These are phyloP conservation scores for Calcarius lapponicus DNA, from an alignment of 2,797 vertebrate species.

Conservation along the genomic window DNA sequence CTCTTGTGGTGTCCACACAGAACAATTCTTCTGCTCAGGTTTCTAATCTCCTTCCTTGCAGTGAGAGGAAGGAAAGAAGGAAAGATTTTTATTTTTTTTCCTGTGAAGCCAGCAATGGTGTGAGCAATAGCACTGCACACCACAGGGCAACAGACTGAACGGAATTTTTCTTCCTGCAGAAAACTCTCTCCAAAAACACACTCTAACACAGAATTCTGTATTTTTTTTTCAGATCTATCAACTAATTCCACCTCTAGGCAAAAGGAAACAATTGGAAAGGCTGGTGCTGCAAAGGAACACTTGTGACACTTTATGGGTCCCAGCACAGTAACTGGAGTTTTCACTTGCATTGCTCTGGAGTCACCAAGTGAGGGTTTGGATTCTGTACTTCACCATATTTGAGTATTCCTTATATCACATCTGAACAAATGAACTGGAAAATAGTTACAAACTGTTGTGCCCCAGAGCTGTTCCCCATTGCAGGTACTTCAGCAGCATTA, in stretches of 20 bases:
- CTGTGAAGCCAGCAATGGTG: not conserved
- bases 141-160: not conserved
- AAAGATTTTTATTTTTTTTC: not conserved
- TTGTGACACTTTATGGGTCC: not conserved
- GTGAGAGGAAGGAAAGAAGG: not conserved
- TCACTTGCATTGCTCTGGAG: not conserved
- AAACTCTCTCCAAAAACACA: not conserved
- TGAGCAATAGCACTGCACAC: not conserved
- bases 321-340: not conserved
- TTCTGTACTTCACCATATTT: not conserved
- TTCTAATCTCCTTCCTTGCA: not conserved
- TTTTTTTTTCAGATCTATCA: not conserved
- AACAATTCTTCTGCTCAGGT: not conserved
- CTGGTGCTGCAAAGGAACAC: not conserved
- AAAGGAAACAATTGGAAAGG: not conserved
- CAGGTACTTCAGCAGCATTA: not conserved
- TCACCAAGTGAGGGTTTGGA: not conserved
- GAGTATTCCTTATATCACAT: not conserved
- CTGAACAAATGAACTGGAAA: not conserved
- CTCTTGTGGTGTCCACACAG: not conserved
- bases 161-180: not conserved
- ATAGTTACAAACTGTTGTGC: not conserved
- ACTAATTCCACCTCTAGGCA: not conserved
- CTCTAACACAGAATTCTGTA: not conserved
- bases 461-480: not conserved